Evolutionary conservation across 2,888 invertebrate species (phyloP).

Genomic region (Elysia crispata): DNA sequence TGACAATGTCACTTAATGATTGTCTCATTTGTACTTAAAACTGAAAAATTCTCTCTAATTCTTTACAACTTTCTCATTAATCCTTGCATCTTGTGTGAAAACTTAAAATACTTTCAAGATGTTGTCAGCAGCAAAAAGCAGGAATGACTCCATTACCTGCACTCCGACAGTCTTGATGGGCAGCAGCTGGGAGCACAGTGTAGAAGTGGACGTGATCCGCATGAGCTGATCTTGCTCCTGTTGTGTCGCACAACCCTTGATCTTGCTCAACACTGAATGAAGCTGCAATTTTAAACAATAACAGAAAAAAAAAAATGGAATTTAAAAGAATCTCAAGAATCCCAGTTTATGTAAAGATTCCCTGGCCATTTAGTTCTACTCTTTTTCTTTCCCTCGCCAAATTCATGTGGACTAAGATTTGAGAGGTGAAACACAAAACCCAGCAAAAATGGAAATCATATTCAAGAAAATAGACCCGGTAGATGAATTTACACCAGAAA

Average conservation of each 20-base stretch:
- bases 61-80: too few relatives aligned
- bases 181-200: slow-evolving; percentile 82
- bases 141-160: slow-evolving; percentile 84
- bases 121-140: neutral
- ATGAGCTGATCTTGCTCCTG: slow-evolving; percentile 68
- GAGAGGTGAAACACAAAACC: too few relatives aligned
- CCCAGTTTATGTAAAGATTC: too few relatives aligned
- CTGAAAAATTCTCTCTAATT: too few relatives aligned
- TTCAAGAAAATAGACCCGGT: too few relatives aligned
- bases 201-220: slow-evolving; percentile 60
- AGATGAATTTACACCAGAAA: too few relatives aligned
- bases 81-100: neutral
- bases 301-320: neutral
- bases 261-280: slow-evolving; percentile 92
- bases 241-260: slow-evolving; percentile 78
- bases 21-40: too few relatives aligned
- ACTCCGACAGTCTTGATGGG: slow-evolving; percentile 98
- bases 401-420: too few relatives aligned
- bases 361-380: too few relatives aligned
- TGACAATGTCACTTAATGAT: too few relatives aligned
- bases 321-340: neutral
- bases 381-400: too few relatives aligned
- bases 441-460: neutral
- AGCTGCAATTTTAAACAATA: slow-evolving; percentile 79
- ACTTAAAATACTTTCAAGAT: neutral